Conservation (phyloP, 2,113 vertebrate genomes). For the Aramus guarauna region DNA sequence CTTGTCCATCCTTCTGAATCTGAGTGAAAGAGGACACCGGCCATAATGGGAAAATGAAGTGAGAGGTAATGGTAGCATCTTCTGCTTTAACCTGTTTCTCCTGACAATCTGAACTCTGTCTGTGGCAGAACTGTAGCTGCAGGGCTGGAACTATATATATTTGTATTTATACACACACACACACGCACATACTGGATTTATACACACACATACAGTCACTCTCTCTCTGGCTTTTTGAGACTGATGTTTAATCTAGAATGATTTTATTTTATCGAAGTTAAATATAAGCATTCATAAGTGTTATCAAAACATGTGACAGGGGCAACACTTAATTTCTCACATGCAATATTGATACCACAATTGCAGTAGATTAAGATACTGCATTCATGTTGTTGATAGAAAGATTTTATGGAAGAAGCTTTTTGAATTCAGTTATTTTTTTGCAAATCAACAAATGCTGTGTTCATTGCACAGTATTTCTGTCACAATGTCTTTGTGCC, state of each 20-base stretch:
- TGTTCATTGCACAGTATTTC: background rate
- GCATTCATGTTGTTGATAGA: background rate
- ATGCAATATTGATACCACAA: background rate
- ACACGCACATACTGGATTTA: background rate
- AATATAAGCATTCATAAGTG: background rate
- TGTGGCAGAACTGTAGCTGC: background rate
- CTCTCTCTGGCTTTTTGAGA: background rate
- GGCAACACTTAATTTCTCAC: background rate
- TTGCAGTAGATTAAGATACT: background rate
- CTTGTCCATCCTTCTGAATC: background rate
- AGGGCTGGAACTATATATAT: background rate
- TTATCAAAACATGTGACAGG: fast-evolving
- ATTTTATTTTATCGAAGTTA: background rate
- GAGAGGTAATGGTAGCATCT: background rate
- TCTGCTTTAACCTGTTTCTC: background rate
- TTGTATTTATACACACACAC: too few relatives aligned
- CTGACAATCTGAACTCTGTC: background rate
- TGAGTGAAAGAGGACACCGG: background rate
- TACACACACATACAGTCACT: background rate
- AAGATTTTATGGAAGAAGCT: background rate
- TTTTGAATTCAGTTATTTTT: background rate
- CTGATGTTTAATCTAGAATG: background rate
- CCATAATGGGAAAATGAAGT: background rate
- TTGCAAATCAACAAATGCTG: background rate
- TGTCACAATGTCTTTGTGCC: background rate